Percentiles rank a stretch among this genome's conserved stretches.
These are phyloP conservation scores for Smittia aterrima DNA, from an alignment of 2,888 invertebrate species.

Conservation along the genomic window DNA sequence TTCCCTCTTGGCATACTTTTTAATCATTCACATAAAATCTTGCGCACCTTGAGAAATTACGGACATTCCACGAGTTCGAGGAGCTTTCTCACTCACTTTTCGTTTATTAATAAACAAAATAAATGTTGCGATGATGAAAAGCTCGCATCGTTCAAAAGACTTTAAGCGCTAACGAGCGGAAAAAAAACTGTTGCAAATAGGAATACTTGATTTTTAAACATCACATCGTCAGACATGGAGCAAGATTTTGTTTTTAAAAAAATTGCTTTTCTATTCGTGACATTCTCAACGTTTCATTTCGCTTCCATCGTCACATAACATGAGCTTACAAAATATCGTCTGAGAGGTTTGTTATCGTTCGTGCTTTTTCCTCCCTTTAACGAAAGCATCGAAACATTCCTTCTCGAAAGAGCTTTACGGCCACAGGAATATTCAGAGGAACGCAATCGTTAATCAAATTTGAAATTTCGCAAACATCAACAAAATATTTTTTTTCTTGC, in stretches of 20 bases:
- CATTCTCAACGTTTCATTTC: neutral
- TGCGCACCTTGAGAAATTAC: slow-evolving; percentile 6
- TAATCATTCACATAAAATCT: neutral
- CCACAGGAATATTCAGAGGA: no score
- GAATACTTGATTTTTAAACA: slow-evolving; percentile 27
- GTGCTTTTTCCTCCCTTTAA: neutral
- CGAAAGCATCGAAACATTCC: no score
- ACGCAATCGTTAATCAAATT: slow-evolving; percentile 28
- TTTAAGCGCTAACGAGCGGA: neutral
- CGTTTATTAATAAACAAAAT: neutral
- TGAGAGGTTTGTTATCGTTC: neutral
- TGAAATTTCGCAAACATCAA: neutral
- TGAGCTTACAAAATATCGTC: neutral
- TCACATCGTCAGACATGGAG: neutral
- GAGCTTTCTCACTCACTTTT: neutral
- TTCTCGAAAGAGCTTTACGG: no score
- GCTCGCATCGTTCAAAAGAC: no score
- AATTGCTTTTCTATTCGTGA: neutral
- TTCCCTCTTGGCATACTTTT: neutral
- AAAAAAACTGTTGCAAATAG: neutral
- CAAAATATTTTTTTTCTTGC: neutral
- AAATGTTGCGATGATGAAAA: no score
- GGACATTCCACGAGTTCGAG: neutral
- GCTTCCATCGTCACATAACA: neutral
- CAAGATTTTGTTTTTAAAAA: neutral